Evolutionary conservation across 2,113 vertebrate species (phyloP), one percentile per base, ranked within the genome.

Genomic region (Struthidea cinerea): DNA sequence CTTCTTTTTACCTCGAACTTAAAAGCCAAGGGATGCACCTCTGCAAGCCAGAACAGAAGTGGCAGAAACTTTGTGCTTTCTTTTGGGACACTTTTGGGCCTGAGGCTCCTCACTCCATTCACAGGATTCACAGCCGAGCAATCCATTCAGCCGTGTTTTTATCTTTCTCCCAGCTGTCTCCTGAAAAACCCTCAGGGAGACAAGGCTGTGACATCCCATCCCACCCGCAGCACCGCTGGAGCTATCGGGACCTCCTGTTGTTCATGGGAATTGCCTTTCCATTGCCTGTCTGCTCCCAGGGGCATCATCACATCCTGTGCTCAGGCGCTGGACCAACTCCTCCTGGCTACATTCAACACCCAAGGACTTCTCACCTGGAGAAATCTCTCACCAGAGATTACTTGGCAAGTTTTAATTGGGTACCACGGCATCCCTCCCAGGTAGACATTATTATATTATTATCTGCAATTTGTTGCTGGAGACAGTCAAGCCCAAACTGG

Each of bases 41-140:
- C 53, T 88, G 55, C 55, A 28, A 86, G n/a, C 12, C 32, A 49
- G 73, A 79, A 23, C 18, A 63, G 11, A 65, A 68, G 49, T 1
- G 14, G 11, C 71, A 86, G 63, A 59, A 84, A 39, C 10, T 39
- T 71, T 4, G 5, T 8, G 35, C 42, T 61, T 75, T 63, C 4
- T 27, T 28, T 61, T 10, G 27, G 59, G 84, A 65, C 41, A 15
- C 6, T 47, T 28, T 3, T 16, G 35, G 41, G 63, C 15, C 30
- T 4, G 1, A 49, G 4, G 28, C 33, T 91, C 63, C 57, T 52
- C 4, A 2, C 46, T 52, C 47, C 64, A 6, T 17, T 35, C 7
- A 0, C 41, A 10, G 9, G 22, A 19, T 22, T 46, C 79, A 44
- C 61, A 68, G 3, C n/a, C 0, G 3, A 55, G 24, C 1, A 1